Evolutionary conservation across 1,140 invertebrate species (phyloP).

Genomic region (Platyura marginata): DNA sequence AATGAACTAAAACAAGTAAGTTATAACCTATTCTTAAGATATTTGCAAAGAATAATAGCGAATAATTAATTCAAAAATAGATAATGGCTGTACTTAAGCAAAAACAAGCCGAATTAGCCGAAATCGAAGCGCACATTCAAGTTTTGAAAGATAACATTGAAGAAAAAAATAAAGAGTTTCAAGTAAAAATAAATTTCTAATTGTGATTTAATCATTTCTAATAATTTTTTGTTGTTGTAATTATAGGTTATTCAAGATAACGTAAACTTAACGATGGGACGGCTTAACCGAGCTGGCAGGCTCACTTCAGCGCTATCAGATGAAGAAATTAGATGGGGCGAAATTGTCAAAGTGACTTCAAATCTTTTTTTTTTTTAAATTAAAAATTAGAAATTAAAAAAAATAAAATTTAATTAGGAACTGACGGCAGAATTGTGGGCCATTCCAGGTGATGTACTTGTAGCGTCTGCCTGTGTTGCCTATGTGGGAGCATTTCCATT

Average conservation of each 20-base stretch:
- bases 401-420: too few relatives aligned
- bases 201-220: too few relatives aligned
- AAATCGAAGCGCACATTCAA: conserved; percentile 36
- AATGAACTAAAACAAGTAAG: conserved; percentile 45
- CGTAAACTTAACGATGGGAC: too few relatives aligned
- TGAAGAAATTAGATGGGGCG: conserved; percentile 66
- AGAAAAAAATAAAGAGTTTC: conserved; percentile 42
- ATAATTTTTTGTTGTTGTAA: too few relatives aligned
- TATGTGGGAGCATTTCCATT: conserved; percentile 77
- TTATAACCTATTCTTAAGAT: too few relatives aligned
- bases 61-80: too few relatives aligned
- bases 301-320: conserved; percentile 68
- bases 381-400: too few relatives aligned
- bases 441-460: conserved; percentile 55
- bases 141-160: conserved; percentile 25
- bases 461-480: conserved; percentile 68
- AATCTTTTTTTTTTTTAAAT: too few relatives aligned
- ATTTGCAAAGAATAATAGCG: too few relatives aligned
- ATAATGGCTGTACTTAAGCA: conserved; percentile 45
- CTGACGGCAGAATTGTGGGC: conserved; percentile 12
- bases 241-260: too few relatives aligned
- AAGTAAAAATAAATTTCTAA: too few relatives aligned
- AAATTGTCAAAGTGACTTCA: conserved; percentile 51
- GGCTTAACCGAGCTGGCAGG: conserved; percentile 60
- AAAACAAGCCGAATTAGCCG: conserved; percentile 65